Conservation (phyloP, 2,113 vertebrate species). For the Sturnira hondurensis region DNA sequence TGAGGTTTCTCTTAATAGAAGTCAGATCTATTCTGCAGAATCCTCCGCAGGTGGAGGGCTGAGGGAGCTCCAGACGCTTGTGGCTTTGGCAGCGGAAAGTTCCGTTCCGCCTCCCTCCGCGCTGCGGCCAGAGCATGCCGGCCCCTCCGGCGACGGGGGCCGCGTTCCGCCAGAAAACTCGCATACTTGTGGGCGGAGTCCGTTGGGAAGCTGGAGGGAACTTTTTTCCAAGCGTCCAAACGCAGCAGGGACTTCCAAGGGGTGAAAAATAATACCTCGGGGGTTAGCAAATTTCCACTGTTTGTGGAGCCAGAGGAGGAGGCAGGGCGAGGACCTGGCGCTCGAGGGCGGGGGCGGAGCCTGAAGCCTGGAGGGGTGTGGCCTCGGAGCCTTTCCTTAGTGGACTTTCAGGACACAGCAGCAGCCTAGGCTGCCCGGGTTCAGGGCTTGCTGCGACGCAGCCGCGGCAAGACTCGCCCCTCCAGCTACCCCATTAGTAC, state of each 20-base stretch:
- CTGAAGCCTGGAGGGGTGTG: not conserved
- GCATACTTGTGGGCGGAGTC: slow-evolving; percentile 70
- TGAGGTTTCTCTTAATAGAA: slow-evolving; percentile 28
- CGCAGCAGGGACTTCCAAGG: slow-evolving; percentile 59
- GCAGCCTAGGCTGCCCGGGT: not conserved
- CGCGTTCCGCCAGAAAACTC: slow-evolving; percentile 63
- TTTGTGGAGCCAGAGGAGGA: not conserved
- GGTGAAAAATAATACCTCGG: slow-evolving; percentile 15
- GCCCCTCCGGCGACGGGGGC: slow-evolving; percentile 39
- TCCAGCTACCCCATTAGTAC: not conserved
- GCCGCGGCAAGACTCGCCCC: not conserved
- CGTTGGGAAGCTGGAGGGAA: slow-evolving; percentile 55
- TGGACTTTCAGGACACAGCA: not conserved
- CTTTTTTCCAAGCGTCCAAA: slow-evolving; percentile 64
- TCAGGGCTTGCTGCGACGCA: not conserved
- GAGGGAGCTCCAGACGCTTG: slow-evolving; percentile 18
- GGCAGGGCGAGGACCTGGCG: not conserved
- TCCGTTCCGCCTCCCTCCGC: slow-evolving; percentile 61
- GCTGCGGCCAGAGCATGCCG: slow-evolving; percentile 60
- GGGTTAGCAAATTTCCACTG: slow-evolving; percentile 67
- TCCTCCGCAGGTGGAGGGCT: slow-evolving; percentile 51
- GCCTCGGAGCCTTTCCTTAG: not conserved
- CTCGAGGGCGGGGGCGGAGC: not conserved
- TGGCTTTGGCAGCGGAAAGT: not conserved
- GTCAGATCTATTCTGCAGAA: slow-evolving; percentile 34